A percentile compares a stretch with the other conserved stretches of the same genome.
Evolutionary conservation across 2,888 invertebrate species (phyloP).

Genomic region (Hirtodrosophila cameraria): DNA sequence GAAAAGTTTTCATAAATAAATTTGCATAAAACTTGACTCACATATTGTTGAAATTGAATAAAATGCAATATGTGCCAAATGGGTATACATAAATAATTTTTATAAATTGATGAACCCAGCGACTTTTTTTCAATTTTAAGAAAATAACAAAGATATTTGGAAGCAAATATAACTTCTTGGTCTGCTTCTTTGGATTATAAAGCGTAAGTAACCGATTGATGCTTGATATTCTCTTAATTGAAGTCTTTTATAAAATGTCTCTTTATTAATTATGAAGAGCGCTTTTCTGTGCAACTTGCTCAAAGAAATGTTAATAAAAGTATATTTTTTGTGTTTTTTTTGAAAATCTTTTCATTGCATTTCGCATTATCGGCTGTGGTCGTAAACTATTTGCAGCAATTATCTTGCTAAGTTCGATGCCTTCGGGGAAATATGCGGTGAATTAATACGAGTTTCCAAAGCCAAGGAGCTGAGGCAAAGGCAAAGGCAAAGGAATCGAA

Average conservation of each 20-base stretch:
- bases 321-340: not conserved
- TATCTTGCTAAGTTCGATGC: slow-evolving; percentile 70
- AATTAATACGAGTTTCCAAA: slow-evolving; percentile 54
- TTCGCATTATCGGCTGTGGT: slow-evolving; percentile 67
- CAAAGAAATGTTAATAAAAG: not conserved
- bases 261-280: too few species aligned
- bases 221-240: too few species aligned
- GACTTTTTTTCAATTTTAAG: too few species aligned
- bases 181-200: too few species aligned
- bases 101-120: too few species aligned
- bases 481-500: slow-evolving; percentile 4
- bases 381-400: slow-evolving; percentile 77
- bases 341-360: slow-evolving; percentile 13
- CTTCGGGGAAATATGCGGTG: slow-evolving; percentile 71
- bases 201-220: too few species aligned
- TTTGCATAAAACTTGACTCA: slow-evolving; percentile 57
- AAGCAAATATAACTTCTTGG: too few species aligned
- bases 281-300: not conserved
- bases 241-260: too few species aligned
- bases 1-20: slow-evolving; percentile 39
- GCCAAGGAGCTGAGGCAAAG: slow-evolving; percentile 19
- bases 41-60: slow-evolving; percentile 15
- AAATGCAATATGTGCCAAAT: slow-evolving; percentile 31
- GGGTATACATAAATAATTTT: not conserved
- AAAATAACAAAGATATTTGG: too few species aligned